Evolutionary conservation across 2,888 invertebrate genomes (phyloP).

Genomic region (Ophion costatus): DNA sequence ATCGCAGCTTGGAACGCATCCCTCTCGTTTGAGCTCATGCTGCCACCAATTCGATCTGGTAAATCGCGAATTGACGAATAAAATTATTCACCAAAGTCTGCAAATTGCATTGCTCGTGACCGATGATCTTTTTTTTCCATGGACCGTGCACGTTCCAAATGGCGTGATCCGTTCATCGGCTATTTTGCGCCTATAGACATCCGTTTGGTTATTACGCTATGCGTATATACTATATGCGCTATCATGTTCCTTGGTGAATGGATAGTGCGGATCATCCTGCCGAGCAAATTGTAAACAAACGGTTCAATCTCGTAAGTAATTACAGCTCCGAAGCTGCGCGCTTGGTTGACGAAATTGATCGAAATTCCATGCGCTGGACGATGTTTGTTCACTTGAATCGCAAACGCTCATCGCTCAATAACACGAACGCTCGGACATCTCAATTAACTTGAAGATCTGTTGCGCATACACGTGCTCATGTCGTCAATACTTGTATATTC

Average conservation of each 20-base stretch:
- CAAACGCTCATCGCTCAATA: conserved; percentile 24
- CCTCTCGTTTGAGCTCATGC: no score
- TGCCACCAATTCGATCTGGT: no score
- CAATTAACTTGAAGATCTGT: conserved; percentile 48
- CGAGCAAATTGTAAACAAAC: conserved; percentile 53
- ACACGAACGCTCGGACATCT: conserved; percentile 48
- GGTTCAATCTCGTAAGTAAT: conserved; percentile 63
- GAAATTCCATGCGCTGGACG: conserved; percentile 20
- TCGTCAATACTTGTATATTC: background rate
- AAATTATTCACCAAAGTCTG: no score
- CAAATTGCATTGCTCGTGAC: no score
- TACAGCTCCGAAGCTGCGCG: conserved; percentile 34
- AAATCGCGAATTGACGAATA: no score
- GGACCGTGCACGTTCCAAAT: background rate
- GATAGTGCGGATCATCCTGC: conserved; percentile 38
- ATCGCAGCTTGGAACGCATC: no score
- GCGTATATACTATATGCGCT: background rate
- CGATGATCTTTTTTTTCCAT: background rate
- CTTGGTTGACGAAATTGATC: conserved; percentile 34
- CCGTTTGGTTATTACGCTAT: conserved; percentile 10
- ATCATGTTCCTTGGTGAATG: conserved; percentile 16
- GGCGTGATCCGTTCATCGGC: background rate
- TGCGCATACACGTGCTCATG: background rate
- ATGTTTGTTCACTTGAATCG: conserved; percentile 25
- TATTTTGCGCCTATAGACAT: background rate